These are phyloP conservation scores for Sialia sialis DNA, from an alignment of 2,113 vertebrate genomes.

Conservation along the genomic window DNA sequence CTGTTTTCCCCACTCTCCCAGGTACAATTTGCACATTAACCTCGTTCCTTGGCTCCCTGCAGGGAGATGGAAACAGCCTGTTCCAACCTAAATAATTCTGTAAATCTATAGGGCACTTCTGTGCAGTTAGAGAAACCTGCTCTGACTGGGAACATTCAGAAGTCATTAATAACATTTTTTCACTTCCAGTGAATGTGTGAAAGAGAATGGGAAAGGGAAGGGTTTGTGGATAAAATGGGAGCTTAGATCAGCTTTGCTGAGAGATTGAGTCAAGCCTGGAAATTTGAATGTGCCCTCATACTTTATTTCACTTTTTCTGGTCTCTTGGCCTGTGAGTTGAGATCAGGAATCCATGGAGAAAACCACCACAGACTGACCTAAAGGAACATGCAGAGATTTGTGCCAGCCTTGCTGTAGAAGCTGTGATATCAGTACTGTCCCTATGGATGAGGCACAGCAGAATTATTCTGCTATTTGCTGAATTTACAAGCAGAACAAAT, in stretches of 20 bases:
- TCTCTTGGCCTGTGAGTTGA: background rate
- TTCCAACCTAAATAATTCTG: background rate
- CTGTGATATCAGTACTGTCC: background rate
- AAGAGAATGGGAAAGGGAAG: background rate
- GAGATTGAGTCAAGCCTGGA: background rate
- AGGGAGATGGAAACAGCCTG: background rate
- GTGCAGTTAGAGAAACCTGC: background rate
- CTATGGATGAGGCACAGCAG: background rate
- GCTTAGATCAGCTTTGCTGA: background rate
- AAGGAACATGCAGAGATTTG: background rate
- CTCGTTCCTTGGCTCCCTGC: background rate
- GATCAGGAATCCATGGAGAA: background rate
- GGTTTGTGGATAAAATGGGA: background rate
- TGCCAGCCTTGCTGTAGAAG: background rate
- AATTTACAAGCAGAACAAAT: background rate
- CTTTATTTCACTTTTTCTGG: background rate
- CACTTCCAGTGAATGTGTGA: background rate
- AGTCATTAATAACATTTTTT: background rate
- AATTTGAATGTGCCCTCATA: background rate
- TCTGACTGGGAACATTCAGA: background rate
- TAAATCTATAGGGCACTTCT: background rate
- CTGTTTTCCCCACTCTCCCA: background rate
- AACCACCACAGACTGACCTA: accelerated
- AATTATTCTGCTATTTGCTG: background rate
- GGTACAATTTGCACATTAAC: background rate